Percentiles rank a stretch among this genome's conserved stretches.
Evolutionary conservation across 2,113 vertebrate genomes (phyloP).

Genomic region (Panthera uncia): DNA sequence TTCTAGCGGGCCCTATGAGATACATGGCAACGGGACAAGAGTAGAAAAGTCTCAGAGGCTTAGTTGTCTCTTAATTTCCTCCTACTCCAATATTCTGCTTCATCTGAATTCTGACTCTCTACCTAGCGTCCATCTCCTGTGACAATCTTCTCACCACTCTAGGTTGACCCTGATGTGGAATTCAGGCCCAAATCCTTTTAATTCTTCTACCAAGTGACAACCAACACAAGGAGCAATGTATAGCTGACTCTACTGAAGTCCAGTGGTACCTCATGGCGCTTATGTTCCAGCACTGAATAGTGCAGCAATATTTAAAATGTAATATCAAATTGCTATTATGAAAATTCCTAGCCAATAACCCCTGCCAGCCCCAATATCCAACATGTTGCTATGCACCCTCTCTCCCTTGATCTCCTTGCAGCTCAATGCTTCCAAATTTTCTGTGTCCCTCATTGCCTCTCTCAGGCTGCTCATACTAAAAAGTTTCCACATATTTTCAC

Average conservation of each 20-base stretch:
- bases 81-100: not conserved
- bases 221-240: not conserved
- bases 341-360: not conserved
- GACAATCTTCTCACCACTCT: not conserved
- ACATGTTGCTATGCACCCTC: not conserved
- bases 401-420: not conserved
- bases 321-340: not conserved
- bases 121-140: not conserved
- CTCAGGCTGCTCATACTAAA: not conserved
- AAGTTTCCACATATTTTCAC: not conserved
- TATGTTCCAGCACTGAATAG: not conserved
- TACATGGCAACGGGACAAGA: not conserved
- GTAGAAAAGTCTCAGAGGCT: fast-evolving
- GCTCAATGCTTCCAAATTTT: not conserved
- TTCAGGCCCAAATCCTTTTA: not conserved
- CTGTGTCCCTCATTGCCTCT: not conserved
- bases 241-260: not conserved
- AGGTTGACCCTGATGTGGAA: not conserved
- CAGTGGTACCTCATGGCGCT: not conserved
- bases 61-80: not conserved
- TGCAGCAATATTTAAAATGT: not conserved
- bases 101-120: not conserved
- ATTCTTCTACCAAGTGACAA: not conserved
- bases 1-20: not conserved
- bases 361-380: not conserved